These are phyloP conservation scores for Promerops cafer DNA, from an alignment of 2,113 vertebrate genomes.

Conservation along the genomic window DNA sequence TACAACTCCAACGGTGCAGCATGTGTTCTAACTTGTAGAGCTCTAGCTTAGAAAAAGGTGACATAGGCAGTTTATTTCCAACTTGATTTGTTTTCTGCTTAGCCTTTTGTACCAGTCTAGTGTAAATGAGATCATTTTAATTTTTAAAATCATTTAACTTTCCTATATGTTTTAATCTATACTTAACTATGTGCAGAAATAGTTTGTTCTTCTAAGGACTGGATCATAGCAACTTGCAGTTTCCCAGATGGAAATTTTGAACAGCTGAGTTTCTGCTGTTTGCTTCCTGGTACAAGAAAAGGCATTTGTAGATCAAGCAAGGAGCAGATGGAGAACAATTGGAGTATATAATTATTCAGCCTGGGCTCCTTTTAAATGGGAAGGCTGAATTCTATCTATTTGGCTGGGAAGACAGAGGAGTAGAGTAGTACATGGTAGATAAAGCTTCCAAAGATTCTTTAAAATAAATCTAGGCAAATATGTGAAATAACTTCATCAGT, in stretches of 20 bases:
- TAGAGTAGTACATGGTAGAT: not conserved
- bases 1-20: not conserved
- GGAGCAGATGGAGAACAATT: constrained; percentile 58
- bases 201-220: not conserved
- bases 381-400: constrained; percentile 20
- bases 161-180: not conserved
- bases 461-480: constrained; percentile 5
- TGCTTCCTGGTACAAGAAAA: constrained; percentile 55
- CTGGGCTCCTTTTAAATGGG: constrained; percentile 33
- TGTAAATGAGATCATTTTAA: not conserved
- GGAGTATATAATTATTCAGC: constrained; percentile 53
- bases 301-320: constrained; percentile 59
- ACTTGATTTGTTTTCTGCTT: not conserved
- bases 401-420: constrained; percentile 39
- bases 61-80: not conserved
- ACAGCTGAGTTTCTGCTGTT: constrained; percentile 54
- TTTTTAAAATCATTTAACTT: not conserved
- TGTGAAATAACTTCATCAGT: not conserved
- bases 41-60: not conserved
- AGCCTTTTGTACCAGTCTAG: not conserved
- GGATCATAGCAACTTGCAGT: not conserved
- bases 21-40: not conserved
- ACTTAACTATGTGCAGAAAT: not conserved
- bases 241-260: constrained; percentile 34
- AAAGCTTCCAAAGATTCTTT: constrained; percentile 12